These are phyloP conservation scores for Macroglossus sobrinus DNA, from an alignment of 2,113 vertebrate genomes.

Conservation along the genomic window DNA sequence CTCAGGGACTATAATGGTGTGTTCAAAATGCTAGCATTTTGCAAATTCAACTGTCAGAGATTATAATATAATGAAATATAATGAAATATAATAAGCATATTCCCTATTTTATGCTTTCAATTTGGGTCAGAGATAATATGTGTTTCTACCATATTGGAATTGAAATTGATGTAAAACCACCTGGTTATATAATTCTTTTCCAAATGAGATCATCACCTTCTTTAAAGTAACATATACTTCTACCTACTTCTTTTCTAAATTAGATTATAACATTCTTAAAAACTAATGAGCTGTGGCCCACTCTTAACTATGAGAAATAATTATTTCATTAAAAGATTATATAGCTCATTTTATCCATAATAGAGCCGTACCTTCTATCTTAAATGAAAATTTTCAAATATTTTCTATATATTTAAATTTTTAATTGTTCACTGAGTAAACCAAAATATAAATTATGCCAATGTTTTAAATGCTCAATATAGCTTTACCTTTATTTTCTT, in stretches of 20 bases:
- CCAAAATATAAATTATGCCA: background rate
- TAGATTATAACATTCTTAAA: background rate
- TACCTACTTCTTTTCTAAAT: conserved; percentile 2
- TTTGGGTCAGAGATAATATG: background rate
- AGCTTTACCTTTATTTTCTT: background rate
- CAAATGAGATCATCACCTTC: background rate
- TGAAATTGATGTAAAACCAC: background rate
- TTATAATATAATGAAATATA: background rate
- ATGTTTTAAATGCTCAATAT: background rate
- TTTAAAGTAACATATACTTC: background rate
- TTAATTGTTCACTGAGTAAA: background rate
- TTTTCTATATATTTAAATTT: background rate
- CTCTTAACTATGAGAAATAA: conserved; percentile 10
- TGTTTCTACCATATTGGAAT: background rate
- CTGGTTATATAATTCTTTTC: background rate
- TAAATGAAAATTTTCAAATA: background rate
- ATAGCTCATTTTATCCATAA: background rate
- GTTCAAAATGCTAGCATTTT: conserved; percentile 1
- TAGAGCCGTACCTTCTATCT: background rate
- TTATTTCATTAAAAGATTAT: background rate
- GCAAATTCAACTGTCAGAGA: conserved; percentile 16
- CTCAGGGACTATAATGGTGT: background rate
- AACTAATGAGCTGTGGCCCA: background rate
- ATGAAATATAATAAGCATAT: background rate
- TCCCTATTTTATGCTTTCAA: background rate